Conservation (phyloP, 2,113 vertebrate species). For the Clarias magur region DNA sequence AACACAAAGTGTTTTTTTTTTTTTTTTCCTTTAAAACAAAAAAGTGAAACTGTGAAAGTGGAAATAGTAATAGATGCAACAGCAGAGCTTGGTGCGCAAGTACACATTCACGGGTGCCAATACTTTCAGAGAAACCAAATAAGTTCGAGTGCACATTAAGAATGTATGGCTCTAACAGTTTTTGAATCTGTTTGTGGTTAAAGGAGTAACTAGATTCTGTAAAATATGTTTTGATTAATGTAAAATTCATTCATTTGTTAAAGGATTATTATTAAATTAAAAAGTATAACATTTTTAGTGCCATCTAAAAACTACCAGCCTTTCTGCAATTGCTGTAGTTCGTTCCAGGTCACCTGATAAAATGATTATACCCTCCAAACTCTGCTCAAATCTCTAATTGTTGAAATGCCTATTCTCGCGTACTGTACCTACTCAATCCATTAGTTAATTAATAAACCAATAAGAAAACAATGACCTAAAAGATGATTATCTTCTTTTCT, state of each 20-base stretch:
- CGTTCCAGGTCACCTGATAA: neutral
- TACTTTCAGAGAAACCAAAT: neutral
- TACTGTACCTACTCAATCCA: neutral
- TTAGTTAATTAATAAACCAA: constrained; percentile 27
- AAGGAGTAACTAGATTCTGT: neutral
- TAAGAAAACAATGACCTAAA: constrained; percentile 32
- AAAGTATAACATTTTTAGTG: no score
- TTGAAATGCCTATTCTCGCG: neutral
- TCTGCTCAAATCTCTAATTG: neutral
- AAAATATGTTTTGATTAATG: neutral
- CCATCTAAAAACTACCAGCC: neutral
- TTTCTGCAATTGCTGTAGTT: neutral
- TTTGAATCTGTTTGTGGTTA: neutral
- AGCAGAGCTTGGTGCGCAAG: neutral
- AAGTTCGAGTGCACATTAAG: neutral
- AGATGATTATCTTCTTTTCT: constrained; percentile 15
- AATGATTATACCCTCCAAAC: neutral
- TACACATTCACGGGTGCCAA: neutral
- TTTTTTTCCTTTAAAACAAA: no score
- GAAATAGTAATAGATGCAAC: neutral
- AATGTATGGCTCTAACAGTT: neutral
- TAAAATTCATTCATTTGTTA: neutral
- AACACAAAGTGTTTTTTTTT: no score
- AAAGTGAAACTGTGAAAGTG: neutral
- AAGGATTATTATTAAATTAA: neutral